Conservation (phyloP, 2,888 invertebrate genomes). For the Noctua pronuba region DNA sequence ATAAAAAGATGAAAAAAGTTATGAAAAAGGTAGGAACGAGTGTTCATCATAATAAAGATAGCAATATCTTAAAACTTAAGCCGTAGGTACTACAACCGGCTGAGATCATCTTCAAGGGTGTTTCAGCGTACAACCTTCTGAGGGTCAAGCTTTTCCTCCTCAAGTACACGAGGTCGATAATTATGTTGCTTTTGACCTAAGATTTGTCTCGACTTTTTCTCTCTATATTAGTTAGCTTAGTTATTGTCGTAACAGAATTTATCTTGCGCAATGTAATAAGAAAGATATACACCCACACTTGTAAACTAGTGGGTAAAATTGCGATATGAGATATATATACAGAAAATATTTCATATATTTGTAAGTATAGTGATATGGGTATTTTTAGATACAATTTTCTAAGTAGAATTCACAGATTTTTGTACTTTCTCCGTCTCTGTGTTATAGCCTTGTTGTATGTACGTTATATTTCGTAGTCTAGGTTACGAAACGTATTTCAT, state of each 20-base stretch:
- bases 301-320: neutral
- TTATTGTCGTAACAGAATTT: slow-evolving; percentile 4
- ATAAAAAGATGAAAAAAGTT: slow-evolving; percentile 8
- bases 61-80: slow-evolving; percentile 1
- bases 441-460: neutral
- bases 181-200: slow-evolving; percentile 22
- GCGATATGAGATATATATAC: neutral
- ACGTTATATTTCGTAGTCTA: neutral
- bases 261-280: neutral
- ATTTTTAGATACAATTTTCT: neutral
- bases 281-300: neutral
- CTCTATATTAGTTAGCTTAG: neutral
- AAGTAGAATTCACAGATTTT: neutral
- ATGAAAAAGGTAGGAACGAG: neutral
- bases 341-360: neutral
- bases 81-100: neutral
- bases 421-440: neutral
- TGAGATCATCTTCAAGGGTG: slow-evolving; percentile 29
- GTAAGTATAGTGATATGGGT: neutral
- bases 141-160: slow-evolving; percentile 18
- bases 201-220: slow-evolving; percentile 12
- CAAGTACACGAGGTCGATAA: slow-evolving; percentile 25
- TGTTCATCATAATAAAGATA: slow-evolving; percentile 23
- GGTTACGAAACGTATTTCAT: neutral
- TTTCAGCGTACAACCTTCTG: slow-evolving; percentile 2